A percentile compares a stretch with the other conserved stretches of the same genome.
These are phyloP conservation scores for Cinclus cinclus DNA, from an alignment of 2,113 vertebrate genomes.

Conservation along the genomic window DNA sequence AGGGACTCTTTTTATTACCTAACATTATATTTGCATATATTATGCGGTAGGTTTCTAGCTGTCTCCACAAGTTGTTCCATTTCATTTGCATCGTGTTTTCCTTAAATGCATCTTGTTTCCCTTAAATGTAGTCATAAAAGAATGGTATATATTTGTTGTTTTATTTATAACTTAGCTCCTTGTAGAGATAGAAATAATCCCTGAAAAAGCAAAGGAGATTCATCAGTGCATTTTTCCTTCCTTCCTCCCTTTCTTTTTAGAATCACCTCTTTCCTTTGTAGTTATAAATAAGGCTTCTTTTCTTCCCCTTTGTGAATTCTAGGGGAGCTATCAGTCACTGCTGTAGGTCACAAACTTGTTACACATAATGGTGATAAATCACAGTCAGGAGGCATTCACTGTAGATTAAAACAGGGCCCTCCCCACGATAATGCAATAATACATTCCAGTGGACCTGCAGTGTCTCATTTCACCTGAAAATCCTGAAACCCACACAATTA, in stretches of 20 bases:
- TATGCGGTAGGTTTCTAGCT: background rate
- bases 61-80: background rate
- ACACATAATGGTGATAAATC: constrained; percentile 31
- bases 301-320: constrained; percentile 9
- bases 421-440: background rate
- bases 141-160: background rate
- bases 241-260: background rate
- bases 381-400: background rate
- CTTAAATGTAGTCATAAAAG: background rate
- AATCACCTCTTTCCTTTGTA: constrained; percentile 23
- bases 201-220: background rate
- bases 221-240: background rate
- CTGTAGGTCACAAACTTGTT: constrained; percentile 28
- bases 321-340: constrained; percentile 38
- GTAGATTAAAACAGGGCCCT: background rate
- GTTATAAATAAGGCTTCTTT: constrained; percentile 15
- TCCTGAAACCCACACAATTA: background rate
- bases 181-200: constrained; percentile 4
- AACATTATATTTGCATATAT: background rate
- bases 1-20: background rate
- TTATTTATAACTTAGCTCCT: background rate
- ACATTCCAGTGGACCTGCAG: background rate
- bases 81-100: background rate
- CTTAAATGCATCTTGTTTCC: background rate
- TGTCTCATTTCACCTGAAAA: background rate